Percentiles rank a stretch among this genome's conserved stretches.
Conservation (phyloP, 2,888 invertebrate species). For the Drosophila yooni region DNA sequence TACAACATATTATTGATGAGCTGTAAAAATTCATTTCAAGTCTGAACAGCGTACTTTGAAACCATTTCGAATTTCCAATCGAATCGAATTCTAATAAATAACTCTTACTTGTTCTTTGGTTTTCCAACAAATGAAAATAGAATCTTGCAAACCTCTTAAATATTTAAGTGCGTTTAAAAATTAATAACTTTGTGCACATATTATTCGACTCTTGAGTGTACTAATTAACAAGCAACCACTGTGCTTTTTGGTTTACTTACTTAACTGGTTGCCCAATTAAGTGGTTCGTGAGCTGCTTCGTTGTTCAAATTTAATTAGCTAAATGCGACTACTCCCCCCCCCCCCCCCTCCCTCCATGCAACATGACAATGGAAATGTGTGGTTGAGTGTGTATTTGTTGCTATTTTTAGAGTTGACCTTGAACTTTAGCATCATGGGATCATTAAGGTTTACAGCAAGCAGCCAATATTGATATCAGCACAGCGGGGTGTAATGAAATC, state of each 20-base stretch:
- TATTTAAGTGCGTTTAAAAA: not conserved
- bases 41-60: too few species aligned
- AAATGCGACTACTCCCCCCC: not conserved
- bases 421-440: conserved; percentile 22
- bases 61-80: not conserved
- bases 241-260: conserved; percentile 6
- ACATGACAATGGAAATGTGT: not conserved
- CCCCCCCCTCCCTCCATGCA: not conserved
- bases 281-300: conserved; percentile 1
- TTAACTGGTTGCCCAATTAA: conserved; percentile 10
- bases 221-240: not conserved
- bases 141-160: not conserved
- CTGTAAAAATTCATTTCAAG: too few species aligned
- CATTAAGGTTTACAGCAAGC: conserved; percentile 21
- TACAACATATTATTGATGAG: too few species aligned
- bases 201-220: not conserved
- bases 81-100: not conserved
- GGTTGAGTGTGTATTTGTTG: not conserved
- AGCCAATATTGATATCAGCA: conserved; percentile 13
- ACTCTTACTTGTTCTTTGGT: not conserved
- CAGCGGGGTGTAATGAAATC: conserved; percentile 50
- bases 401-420: conserved; percentile 27
- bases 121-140: not conserved
- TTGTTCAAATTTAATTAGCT: conserved; percentile 10
- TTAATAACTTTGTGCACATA: not conserved